A percentile compares a stretch with the other conserved stretches of the same genome.
phyloP scores from a whole-genome alignment of 2,113 vertebrate species.

The Anas platyrhynchos region DNA sequence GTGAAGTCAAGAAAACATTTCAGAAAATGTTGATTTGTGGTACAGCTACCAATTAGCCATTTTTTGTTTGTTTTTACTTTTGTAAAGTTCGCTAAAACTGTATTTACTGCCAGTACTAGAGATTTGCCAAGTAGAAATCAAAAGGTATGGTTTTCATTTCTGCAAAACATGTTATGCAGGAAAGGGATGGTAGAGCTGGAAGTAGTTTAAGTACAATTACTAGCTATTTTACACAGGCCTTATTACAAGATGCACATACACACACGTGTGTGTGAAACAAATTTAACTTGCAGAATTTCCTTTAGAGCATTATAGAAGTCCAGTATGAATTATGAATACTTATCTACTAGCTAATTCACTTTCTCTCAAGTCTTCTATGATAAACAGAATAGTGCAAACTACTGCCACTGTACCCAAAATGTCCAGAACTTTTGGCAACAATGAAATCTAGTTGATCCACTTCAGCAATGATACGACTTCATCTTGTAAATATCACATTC shows the following conservation, averaged over 20 bases:
- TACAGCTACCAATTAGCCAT: background rate
- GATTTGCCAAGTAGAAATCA: constrained; percentile 47
- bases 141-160: constrained; percentile 52
- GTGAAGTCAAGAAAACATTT: background rate
- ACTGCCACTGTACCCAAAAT: background rate
- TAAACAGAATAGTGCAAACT: background rate
- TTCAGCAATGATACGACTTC: background rate
- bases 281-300: background rate
- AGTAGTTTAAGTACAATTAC: background rate
- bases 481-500: background rate
- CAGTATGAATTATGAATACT: background rate
- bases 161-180: constrained; percentile 20
- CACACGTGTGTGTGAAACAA: accelerated
- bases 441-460: background rate
- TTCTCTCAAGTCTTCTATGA: background rate
- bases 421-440: background rate
- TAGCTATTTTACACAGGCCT: background rate
- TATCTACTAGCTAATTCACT: background rate
- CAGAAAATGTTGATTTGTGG: background rate
- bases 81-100: background rate
- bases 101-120: constrained; percentile 41
- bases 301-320: background rate
- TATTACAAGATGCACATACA: background rate
- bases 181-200: background rate
- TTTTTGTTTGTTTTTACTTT: background rate